Conservation (phyloP, 2,113 vertebrate genomes). For the Amazona vittata region DNA sequence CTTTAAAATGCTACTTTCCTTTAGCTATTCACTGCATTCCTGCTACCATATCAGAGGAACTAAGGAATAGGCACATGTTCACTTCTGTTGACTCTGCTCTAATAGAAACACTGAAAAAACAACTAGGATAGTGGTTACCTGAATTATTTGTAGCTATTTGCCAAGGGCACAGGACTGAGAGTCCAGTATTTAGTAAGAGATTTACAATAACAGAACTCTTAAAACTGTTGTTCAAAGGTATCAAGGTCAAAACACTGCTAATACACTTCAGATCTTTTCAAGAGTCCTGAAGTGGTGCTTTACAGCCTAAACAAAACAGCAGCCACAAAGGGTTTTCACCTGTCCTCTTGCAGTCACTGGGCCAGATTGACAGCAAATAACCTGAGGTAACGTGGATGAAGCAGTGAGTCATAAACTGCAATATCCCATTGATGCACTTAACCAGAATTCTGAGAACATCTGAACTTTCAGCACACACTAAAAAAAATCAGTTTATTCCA, state of each 20-base stretch:
- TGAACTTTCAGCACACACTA: background rate
- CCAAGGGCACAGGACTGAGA: background rate
- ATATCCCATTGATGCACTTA: background rate
- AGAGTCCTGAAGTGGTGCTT: background rate
- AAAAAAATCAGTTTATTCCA: background rate
- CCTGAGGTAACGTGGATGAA: background rate
- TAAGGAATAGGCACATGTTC: background rate
- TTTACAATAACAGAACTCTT: background rate
- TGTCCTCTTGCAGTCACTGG: background rate
- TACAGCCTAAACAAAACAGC: background rate
- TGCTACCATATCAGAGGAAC: background rate
- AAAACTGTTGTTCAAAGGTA: background rate
- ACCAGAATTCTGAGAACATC: background rate
- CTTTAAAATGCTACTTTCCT: background rate
- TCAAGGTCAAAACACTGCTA: background rate
- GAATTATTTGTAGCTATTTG: background rate
- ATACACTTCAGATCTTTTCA: background rate
- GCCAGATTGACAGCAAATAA: background rate
- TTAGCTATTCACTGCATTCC: background rate
- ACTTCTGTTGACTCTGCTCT: background rate
- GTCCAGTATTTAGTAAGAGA: background rate
- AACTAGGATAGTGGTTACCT: background rate
- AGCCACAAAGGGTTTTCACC: background rate
- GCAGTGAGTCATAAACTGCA: background rate
- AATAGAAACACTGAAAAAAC: background rate